Conservation (phyloP, 2,888 invertebrate genomes). For the Flexamia atlantica region DNA sequence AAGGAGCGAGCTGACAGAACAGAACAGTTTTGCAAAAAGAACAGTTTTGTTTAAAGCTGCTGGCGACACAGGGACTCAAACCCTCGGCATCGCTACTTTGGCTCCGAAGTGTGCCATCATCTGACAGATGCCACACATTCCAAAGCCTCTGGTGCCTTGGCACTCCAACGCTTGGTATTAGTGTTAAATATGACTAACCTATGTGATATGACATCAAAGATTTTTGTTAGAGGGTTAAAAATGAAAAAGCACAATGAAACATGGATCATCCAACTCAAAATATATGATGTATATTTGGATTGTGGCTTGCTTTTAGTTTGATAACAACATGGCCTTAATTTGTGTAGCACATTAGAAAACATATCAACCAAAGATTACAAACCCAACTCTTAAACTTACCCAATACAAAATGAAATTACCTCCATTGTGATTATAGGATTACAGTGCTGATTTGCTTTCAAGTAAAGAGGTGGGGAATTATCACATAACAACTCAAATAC, state of each 20-base stretch:
- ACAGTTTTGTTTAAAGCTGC: no score
- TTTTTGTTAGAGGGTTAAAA: not conserved
- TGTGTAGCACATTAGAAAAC: constrained; percentile 12
- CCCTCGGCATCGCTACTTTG: no score
- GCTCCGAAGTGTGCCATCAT: no score
- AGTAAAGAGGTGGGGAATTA: not conserved
- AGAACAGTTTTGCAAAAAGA: no score
- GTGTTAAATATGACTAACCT: not conserved
- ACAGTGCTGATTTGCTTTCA: not conserved
- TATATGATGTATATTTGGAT: constrained; percentile 46
- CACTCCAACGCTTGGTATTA: no score
- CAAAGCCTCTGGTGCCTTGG: no score
- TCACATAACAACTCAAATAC: not conserved
- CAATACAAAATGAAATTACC: not conserved
- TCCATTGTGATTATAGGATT: not conserved
- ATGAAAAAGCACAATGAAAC: not conserved
- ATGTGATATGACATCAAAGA: not conserved
- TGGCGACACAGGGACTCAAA: no score
- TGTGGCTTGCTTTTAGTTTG: constrained; percentile 18
- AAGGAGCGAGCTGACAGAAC: no score
- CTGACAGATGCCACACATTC: no score
- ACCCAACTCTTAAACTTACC: constrained; percentile 14
- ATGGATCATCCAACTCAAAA: constrained; percentile 37
- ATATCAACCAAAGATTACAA: constrained; percentile 32
- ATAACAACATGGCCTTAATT: constrained; percentile 35